Evolutionary conservation across 2,113 vertebrate species (phyloP).

Genomic region (Microcebus murinus): DNA sequence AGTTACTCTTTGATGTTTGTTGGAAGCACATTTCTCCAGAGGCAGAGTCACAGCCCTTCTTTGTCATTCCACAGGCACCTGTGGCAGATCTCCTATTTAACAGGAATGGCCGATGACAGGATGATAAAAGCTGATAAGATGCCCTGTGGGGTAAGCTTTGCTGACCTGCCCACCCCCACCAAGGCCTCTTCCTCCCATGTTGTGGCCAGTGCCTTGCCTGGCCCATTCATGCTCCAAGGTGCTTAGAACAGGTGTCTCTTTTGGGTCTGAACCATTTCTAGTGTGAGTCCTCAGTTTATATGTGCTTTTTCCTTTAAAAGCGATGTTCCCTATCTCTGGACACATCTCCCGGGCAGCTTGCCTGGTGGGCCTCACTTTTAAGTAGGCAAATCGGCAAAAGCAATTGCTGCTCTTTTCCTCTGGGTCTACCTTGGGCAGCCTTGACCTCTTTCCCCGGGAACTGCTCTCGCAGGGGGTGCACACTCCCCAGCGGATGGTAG

Average conservation of each 20-base stretch:
- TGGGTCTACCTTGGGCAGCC: background rate
- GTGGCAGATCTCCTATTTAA: background rate
- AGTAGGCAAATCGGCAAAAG: background rate
- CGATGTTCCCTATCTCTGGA: background rate
- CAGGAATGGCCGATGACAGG: background rate
- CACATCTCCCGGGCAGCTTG: background rate
- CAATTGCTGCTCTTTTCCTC: background rate
- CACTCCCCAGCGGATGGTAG: background rate
- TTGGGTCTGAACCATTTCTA: background rate
- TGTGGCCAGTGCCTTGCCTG: background rate
- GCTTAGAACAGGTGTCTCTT: background rate
- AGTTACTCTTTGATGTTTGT: background rate
- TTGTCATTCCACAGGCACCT: background rate
- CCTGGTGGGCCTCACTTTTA: background rate
- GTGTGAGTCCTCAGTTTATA: background rate
- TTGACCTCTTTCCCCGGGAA: background rate
- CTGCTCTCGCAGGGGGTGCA: no score
- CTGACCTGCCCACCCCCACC: background rate
- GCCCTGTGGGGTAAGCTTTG: background rate
- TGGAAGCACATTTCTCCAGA: constrained; percentile 1
- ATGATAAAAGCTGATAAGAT: constrained; percentile 8
- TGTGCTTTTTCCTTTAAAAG: background rate
- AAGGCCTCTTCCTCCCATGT: background rate
- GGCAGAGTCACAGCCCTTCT: background rate
- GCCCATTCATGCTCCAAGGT: background rate